Evolutionary conservation across 2,888 invertebrate species (phyloP).

Genomic region (Drosophila conformis): DNA sequence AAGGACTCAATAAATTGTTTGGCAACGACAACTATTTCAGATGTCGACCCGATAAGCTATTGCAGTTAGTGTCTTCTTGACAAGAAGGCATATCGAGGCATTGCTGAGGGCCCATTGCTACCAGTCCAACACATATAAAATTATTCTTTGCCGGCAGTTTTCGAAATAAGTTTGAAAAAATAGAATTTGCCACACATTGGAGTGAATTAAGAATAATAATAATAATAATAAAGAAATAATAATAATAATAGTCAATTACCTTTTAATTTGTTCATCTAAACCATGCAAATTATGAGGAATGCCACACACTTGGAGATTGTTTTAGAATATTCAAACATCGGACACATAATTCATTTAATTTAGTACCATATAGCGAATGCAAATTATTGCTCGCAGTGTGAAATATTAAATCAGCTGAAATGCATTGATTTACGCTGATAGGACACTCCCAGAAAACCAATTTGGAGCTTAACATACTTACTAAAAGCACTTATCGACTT

Average conservation of each 20-base stretch:
- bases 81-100: background rate
- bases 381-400: background rate
- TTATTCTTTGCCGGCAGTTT: background rate
- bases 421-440: background rate
- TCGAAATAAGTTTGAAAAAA: background rate
- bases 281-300: background rate
- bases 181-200: background rate
- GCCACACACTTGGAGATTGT: background rate
- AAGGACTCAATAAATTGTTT: constrained; percentile 62
- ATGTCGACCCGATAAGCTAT: constrained; percentile 49
- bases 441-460: background rate
- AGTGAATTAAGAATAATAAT: background rate
- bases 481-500: constrained; percentile 2
- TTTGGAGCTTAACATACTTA: background rate
- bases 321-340: background rate
- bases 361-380: background rate
- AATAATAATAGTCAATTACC: background rate
- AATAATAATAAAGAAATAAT: background rate
- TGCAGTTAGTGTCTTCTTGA: constrained; percentile 5
- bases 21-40: constrained; percentile 45
- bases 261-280: background rate
- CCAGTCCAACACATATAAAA: background rate
- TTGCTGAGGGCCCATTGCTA: background rate
- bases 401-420: background rate
- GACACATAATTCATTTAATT: background rate